Evolutionary conservation across 37 sponge, comb jelly and placozoan genomes (phyloP), one percentile per base, ranked within the genome.

Genomic region (Aplysina aerophoba): DNA sequence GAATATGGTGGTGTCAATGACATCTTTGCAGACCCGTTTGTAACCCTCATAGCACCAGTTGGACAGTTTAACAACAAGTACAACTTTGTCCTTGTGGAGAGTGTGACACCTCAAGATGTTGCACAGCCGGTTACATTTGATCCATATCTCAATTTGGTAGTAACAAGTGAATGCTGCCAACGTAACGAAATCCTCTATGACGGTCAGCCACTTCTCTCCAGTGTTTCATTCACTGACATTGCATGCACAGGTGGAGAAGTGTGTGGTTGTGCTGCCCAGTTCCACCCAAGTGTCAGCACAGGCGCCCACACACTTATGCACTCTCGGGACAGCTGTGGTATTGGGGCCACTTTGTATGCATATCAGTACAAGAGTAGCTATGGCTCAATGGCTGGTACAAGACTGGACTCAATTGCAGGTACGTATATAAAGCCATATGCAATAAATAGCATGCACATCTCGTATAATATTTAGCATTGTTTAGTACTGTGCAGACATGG

Each of bases 401-500:
- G 22, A 21, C 25, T 75, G 37, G 78, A 75, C 50, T 75, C 78
- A 25, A 75, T 40, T 41, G 78, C 78, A n/a, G 78, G 78, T 75
- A 57, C 30, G 65, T 50, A 62, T 62, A 11, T 3, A n/a, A n/a
- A n/a, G n/a, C n/a, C n/a, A n/a, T n/a, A n/a, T n/a, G n/a, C n/a
- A n/a, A n/a, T n/a, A n/a, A n/a, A n/a, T n/a, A n/a, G n/a, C n/a
- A n/a, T n/a, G n/a, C n/a, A n/a, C n/a, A n/a, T n/a, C n/a, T n/a
- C n/a, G n/a, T n/a, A n/a, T n/a, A n/a, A n/a, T n/a, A n/a, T n/a
- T n/a, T n/a, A n/a, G n/a, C n/a, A n/a, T n/a, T n/a, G n/a, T n/a
- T n/a, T n/a, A n/a, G n/a, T n/a, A n/a, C n/a, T n/a, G n/a, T n/a
- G n/a, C n/a, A n/a, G n/a, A n/a, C n/a, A n/a, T n/a, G n/a, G n/a